Percentiles rank a stretch among this genome's conserved stretches.
Evolutionary conservation across 2,113 vertebrate species (phyloP).

Genomic region (Grammomys dolichurus): DNA sequence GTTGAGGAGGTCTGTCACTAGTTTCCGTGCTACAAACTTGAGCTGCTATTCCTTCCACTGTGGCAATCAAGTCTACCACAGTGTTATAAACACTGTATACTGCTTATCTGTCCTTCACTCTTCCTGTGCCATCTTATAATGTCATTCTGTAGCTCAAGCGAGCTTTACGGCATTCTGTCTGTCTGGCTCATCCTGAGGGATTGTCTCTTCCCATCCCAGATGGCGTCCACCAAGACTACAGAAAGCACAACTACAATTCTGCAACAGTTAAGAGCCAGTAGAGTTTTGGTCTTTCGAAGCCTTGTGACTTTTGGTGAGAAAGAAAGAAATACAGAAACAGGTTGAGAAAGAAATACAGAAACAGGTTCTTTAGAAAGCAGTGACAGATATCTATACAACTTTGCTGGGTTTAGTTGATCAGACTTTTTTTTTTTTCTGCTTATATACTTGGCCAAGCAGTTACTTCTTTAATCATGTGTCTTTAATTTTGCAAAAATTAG

Average conservation of each 20-base stretch:
- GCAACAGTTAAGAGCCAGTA: neutral
- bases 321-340: slow-evolving; percentile 33
- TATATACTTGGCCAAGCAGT: neutral
- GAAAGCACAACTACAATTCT: neutral
- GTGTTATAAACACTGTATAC: neutral
- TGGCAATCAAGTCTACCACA: neutral
- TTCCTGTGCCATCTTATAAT: neutral
- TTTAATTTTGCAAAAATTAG: slow-evolving; percentile 42
- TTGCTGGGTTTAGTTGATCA: slow-evolving; percentile 12
- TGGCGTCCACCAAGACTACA: neutral
- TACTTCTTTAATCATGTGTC: neutral
- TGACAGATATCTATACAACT: slow-evolving; percentile 43
- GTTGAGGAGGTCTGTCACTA: neutral
- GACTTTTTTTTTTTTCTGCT: slow-evolving; percentile 12
- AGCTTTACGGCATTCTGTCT: neutral
- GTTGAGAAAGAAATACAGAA: slow-evolving; percentile 6
- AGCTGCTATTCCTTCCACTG: neutral
- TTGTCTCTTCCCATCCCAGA: neutral
- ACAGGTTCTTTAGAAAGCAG: slow-evolving; percentile 45
- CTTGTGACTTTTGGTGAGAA: slow-evolving; percentile 24
- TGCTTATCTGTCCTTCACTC: neutral
- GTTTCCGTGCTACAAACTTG: neutral
- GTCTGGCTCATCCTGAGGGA: neutral
- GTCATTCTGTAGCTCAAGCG: neutral
- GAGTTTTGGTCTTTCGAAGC: slow-evolving; percentile 10